Percentiles rank a stretch among this genome's conserved stretches.
These are phyloP conservation scores for Zophobas morio DNA, from an alignment of 1,140 invertebrate genomes.

Conservation along the genomic window DNA sequence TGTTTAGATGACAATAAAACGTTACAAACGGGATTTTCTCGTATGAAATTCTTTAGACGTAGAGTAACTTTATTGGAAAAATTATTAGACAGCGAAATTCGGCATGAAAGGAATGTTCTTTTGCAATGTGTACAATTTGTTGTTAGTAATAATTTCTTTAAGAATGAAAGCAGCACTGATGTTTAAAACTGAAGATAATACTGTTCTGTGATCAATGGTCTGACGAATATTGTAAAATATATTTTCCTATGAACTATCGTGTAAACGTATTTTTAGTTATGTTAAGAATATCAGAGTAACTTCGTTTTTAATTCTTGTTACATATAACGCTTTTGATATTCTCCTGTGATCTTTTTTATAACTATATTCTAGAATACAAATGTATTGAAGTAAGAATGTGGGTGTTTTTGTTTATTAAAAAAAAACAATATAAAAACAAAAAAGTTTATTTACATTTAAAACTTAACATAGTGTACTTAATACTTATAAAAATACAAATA, in stretches of 20 bases:
- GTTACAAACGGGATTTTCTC: slow-evolving; percentile 49
- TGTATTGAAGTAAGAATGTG: too few species aligned
- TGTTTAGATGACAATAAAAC: slow-evolving; percentile 47
- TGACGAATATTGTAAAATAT: too few species aligned
- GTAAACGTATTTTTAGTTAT: too few species aligned
- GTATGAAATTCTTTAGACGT: slow-evolving; percentile 55
- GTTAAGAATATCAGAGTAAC: too few species aligned
- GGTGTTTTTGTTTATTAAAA: too few species aligned
- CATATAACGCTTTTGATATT: too few species aligned
- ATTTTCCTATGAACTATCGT: too few species aligned
- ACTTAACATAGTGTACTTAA: slow-evolving; percentile 7
- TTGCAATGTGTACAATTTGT: slow-evolving; percentile 83
- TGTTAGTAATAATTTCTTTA: slow-evolving; percentile 80
- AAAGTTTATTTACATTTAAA: slow-evolving; percentile 26
- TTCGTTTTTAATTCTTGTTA: too few species aligned
- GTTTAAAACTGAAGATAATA: too few species aligned
- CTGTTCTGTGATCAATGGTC: too few species aligned
- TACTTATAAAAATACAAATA: slow-evolving; percentile 38
- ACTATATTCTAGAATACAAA: too few species aligned
- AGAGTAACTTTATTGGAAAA: slow-evolving; percentile 71
- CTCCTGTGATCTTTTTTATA: too few species aligned
- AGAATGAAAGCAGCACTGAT: background rate
- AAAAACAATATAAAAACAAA: slow-evolving; percentile 24
- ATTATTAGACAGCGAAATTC: slow-evolving; percentile 74
- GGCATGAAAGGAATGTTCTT: slow-evolving; percentile 81